Evolutionary conservation across 30 jellyfish, hydroid and myxozoan genomes (phyloP).

Genomic region (Sanderia malayensis): DNA sequence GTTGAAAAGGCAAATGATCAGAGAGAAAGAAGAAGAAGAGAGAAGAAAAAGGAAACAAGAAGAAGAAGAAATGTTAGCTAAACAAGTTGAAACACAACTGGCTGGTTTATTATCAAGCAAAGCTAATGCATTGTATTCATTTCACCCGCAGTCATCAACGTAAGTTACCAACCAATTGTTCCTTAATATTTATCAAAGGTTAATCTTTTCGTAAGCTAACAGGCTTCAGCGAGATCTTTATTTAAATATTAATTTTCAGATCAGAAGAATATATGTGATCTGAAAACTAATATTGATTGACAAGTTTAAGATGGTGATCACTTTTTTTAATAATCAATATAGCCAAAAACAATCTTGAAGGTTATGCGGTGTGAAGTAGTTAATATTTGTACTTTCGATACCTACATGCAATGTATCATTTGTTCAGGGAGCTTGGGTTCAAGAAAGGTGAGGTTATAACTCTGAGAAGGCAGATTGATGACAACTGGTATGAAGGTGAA

Average conservation of each 20-base stretch:
- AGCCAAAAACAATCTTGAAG: too few relatives aligned
- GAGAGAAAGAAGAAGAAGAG: conserved; percentile 17
- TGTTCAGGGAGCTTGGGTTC: conserved; percentile 38
- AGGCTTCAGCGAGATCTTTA: too few relatives aligned
- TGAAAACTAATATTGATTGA: too few relatives aligned
- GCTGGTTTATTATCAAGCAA: neutral
- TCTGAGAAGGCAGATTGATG: conserved; percentile 64
- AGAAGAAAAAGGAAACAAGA: conserved; percentile 18
- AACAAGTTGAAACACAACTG: neutral
- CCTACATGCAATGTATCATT: neutral
- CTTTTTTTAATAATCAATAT: too few relatives aligned
- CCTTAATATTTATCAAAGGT: too few relatives aligned
- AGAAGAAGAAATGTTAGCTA: conserved; percentile 13
- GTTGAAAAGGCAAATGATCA: too few relatives aligned
- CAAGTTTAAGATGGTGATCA: too few relatives aligned
- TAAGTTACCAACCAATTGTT: conserved; percentile 9
- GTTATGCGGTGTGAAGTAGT: too few relatives aligned
- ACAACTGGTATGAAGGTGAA: conserved; percentile 92
- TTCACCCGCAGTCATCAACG: conserved; percentile 42
- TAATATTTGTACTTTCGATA: too few relatives aligned
- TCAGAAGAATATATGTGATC: too few relatives aligned
- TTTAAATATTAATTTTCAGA: too few relatives aligned
- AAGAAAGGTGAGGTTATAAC: conserved; percentile 60
- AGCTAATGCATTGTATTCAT: conserved; percentile 44
- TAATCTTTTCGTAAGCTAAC: too few relatives aligned